Conservation (phyloP, 2,113 vertebrate species). For the Charina bottae region DNA sequence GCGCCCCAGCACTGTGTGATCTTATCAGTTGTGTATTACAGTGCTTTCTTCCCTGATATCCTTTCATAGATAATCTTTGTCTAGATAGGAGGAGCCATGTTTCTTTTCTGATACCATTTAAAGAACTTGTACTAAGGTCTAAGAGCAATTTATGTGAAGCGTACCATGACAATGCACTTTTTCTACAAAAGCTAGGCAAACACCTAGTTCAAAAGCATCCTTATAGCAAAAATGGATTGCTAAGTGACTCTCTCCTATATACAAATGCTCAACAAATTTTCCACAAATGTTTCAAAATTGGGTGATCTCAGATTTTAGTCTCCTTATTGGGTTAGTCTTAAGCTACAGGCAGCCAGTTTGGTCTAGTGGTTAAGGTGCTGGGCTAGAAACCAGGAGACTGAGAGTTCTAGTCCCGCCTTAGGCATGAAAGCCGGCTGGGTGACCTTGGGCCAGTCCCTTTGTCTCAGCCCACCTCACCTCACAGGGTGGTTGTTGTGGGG, state of each 20-base stretch:
- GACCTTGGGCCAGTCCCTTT: too few species aligned
- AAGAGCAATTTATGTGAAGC: neutral
- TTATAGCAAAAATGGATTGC: neutral
- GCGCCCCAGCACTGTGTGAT: neutral
- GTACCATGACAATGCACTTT: neutral
- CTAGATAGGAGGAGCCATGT: neutral
- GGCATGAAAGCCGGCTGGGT: too few species aligned
- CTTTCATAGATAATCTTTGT: neutral
- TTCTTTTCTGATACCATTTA: neutral
- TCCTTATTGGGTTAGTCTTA: neutral
- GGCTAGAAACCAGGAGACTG: too few species aligned
- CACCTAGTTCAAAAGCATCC: neutral
- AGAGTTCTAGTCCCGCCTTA: too few species aligned
- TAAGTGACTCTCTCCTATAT: neutral
- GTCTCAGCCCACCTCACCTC: too few species aligned
- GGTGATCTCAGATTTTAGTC: neutral
- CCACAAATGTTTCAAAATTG: neutral
- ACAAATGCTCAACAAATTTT: neutral
- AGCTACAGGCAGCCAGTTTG: neutral
- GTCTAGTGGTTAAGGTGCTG: too few species aligned
- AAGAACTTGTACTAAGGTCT: neutral
- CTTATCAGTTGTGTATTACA: neutral
- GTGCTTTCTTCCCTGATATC: neutral
- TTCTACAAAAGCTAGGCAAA: neutral
- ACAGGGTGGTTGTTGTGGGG: too few species aligned